Conservation (phyloP, 2,113 vertebrate species). For the Marmota flaviventris region DNA sequence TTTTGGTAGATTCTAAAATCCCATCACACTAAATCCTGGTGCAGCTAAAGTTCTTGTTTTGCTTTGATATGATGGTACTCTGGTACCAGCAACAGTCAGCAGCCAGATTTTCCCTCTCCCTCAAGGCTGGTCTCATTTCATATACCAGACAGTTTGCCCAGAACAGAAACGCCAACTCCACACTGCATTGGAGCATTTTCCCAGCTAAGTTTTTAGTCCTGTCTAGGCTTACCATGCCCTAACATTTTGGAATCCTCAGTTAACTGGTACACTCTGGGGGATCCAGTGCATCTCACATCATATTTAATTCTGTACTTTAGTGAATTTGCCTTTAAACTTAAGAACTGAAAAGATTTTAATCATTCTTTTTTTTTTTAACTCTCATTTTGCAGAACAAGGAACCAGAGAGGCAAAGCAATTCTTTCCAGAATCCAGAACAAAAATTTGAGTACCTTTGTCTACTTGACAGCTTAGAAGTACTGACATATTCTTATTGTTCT, state of each 20-base stretch:
- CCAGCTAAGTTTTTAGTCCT: neutral
- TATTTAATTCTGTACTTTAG: neutral
- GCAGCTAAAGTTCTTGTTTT: neutral
- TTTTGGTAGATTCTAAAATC: constrained; percentile 28
- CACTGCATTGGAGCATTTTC: neutral
- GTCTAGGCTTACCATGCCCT: neutral
- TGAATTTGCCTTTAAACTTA: neutral
- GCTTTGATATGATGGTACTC: neutral
- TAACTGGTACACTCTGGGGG: neutral
- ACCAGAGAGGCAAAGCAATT: neutral
- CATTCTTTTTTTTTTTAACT: neutral
- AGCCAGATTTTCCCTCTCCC: neutral
- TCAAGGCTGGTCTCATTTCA: neutral
- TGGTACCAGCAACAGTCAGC: neutral
- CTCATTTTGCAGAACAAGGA: neutral
- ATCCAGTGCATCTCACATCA: neutral
- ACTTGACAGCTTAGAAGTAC: constrained; percentile 32
- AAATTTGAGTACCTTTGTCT: neutral
- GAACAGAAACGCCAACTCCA: neutral
- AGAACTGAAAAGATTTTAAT: constrained; percentile 29
- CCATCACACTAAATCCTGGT: constrained; percentile 6
- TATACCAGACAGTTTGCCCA: no score
- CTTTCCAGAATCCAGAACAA: constrained; percentile 19
- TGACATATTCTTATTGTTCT: neutral
- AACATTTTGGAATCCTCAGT: neutral